Conservation (phyloP, 2,797 vertebrate species). For the Sphenopsis melanotis region DNA sequence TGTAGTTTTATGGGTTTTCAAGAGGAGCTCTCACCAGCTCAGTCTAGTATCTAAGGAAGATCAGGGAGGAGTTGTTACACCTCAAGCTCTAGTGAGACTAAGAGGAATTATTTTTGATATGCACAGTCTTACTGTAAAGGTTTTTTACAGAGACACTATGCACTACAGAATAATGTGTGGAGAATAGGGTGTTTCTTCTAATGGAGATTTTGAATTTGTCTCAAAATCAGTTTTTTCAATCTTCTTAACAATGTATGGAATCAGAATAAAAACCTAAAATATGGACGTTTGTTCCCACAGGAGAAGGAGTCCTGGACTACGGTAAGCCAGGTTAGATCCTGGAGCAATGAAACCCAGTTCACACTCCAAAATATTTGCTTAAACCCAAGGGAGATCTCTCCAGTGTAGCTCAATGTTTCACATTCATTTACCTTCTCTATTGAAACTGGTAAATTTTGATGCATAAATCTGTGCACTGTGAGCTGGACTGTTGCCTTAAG, state of each 20-base stretch:
- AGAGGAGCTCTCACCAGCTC: neutral
- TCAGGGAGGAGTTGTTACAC: neutral
- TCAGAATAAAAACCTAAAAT: neutral
- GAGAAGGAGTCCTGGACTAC: neutral
- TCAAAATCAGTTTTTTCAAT: neutral
- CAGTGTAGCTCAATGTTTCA: neutral
- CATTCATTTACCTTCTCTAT: neutral
- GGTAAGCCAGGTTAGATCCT: neutral
- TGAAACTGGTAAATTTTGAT: neutral
- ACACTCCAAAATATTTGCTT: neutral
- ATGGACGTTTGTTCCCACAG: neutral
- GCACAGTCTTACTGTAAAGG: neutral
- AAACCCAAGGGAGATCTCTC: neutral
- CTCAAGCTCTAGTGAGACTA: neutral
- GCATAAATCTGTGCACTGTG: neutral
- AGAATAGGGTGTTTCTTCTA: neutral
- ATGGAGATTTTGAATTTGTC: neutral
- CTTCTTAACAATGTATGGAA: neutral
- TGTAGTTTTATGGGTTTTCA: neutral
- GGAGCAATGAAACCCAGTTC: neutral
- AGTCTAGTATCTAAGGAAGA: neutral
- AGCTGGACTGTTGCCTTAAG: neutral
- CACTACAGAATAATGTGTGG: accelerated
- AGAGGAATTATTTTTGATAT: neutral
- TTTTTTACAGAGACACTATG: neutral